These are phyloP conservation scores for Lepus americanus DNA, from an alignment of 2,113 vertebrate genomes.

Conservation along the genomic window DNA sequence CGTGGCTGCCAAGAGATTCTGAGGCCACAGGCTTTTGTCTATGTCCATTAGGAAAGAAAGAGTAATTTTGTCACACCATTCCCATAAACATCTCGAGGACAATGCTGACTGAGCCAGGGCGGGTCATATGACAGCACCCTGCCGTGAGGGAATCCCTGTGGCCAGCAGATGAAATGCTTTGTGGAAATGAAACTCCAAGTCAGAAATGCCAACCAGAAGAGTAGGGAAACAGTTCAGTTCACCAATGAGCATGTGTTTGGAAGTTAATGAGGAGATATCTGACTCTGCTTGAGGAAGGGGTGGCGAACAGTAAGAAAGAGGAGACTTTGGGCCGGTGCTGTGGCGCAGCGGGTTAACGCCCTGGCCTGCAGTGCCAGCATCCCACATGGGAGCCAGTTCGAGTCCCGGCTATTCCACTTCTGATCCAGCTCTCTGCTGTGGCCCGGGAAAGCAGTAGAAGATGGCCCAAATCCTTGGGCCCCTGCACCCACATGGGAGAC, in stretches of 20 bases:
- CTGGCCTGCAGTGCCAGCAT: too few species aligned
- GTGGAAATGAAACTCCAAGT: neutral
- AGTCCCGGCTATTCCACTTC: too few species aligned
- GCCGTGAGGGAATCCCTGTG: neutral
- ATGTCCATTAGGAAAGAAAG: neutral
- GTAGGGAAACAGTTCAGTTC: neutral
- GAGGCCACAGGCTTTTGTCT: neutral
- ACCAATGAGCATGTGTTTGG: neutral
- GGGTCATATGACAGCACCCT: too few species aligned
- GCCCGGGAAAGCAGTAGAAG: too few species aligned
- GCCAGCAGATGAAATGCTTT: neutral
- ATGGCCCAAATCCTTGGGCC: too few species aligned
- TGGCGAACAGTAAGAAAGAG: neutral
- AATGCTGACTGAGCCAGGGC: neutral
- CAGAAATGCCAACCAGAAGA: neutral
- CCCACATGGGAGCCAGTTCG: too few species aligned
- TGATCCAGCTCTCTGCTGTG: too few species aligned
- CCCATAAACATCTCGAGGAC: neutral
- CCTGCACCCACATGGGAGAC: too few species aligned
- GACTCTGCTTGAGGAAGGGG: neutral
- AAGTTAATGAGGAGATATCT: neutral
- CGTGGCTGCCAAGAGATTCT: neutral
- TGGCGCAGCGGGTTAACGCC: too few species aligned
- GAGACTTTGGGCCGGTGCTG: neutral
- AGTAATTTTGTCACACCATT: neutral